A percentile compares a stretch with the other conserved stretches of the same genome.
These are phyloP conservation scores for Phainopepla nitens DNA, from an alignment of 2,113 vertebrate genomes.

Conservation along the genomic window DNA sequence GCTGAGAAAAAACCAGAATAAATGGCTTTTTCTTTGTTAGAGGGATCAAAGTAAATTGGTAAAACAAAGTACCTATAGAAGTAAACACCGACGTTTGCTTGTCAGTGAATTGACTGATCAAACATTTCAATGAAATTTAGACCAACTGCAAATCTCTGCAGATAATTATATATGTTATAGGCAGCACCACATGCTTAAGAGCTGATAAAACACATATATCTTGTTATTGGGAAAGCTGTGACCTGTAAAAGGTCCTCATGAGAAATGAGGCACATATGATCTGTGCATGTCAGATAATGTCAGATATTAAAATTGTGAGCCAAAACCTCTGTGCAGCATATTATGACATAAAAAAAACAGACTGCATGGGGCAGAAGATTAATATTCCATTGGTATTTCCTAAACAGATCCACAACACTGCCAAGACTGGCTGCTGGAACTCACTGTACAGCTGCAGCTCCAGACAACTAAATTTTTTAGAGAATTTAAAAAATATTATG, in stretches of 20 bases:
- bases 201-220: background rate
- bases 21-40: background rate
- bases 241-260: background rate
- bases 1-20: background rate
- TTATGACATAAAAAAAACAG: background rate
- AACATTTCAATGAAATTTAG: background rate
- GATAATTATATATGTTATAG: background rate
- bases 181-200: background rate
- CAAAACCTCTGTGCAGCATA: background rate
- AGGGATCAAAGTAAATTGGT: conserved; percentile 11
- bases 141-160: background rate
- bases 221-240: background rate
- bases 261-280: background rate
- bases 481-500: background rate
- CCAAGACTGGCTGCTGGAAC: background rate
- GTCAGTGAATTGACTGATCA: conserved; percentile 3
- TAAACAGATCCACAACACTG: background rate
- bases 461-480: background rate
- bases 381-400: background rate
- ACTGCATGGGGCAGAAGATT: background rate
- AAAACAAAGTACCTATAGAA: background rate
- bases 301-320: background rate
- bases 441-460: background rate
- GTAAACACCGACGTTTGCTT: conserved; percentile 1
- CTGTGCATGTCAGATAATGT: background rate